Evolutionary conservation across 1,140 invertebrate genomes (phyloP).

Genomic region (Cydia fagiglandana): DNA sequence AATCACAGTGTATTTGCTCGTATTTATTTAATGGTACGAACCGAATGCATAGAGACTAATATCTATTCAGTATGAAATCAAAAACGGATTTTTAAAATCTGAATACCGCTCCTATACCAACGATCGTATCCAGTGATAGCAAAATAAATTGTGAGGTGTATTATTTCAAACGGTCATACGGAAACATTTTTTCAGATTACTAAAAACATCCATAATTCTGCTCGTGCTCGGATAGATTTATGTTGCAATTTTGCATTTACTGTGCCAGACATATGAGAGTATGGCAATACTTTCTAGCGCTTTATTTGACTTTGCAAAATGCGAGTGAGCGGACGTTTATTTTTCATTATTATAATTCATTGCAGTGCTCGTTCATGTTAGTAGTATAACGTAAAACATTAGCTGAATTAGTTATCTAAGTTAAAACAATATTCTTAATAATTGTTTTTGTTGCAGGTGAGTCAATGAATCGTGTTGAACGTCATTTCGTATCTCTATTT

Average conservation of each 20-base stretch:
- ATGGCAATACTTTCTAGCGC: constrained; percentile 20
- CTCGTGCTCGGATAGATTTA: not conserved
- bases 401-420: not conserved
- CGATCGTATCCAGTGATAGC: constrained; percentile 16
- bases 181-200: not conserved
- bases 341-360: constrained; percentile 34
- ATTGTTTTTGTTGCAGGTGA: constrained; percentile 32
- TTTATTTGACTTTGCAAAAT: constrained; percentile 42
- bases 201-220: not conserved
- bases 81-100: too few relatives aligned
- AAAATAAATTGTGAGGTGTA: constrained; percentile 40
- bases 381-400: not conserved
- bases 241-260: constrained; percentile 33
- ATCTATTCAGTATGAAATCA: too few relatives aligned
- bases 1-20: too few relatives aligned
- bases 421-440: constrained; percentile 1
- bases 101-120: too few relatives aligned
- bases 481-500: constrained; percentile 33
- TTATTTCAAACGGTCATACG: constrained; percentile 22
- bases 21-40: too few relatives aligned
- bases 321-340: constrained; percentile 34
- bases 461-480: constrained; percentile 8
- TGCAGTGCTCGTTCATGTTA: constrained; percentile 36
- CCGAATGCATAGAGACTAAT: too few relatives aligned
- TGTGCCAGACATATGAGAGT: constrained; percentile 24